A percentile compares a stretch with the other conserved stretches of the same genome.
phyloP scores from a whole-genome alignment of 2,888 invertebrate species.

The Sympetrum striolatum region DNA sequence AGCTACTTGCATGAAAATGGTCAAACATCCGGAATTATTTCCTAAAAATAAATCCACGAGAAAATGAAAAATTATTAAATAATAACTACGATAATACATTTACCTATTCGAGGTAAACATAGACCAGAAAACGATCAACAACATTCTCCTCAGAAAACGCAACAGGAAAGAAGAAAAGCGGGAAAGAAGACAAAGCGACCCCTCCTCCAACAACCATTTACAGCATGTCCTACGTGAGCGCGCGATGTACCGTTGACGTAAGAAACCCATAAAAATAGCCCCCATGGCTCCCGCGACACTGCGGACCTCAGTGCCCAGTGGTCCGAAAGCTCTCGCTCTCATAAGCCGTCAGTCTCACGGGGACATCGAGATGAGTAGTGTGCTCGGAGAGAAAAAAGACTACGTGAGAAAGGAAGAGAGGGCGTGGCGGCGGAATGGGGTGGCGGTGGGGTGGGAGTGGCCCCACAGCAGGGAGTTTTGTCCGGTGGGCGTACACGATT shows the following conservation, averaged over 20 bases:
- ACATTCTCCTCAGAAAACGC: neutral
- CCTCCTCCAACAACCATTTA: neutral
- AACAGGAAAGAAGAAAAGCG: neutral
- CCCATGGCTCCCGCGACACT: neutral
- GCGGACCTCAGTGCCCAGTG: neutral
- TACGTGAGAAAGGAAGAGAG: neutral
- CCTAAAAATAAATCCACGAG: no score
- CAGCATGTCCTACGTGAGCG: neutral
- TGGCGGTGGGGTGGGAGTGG: neutral
- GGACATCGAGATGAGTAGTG: neutral
- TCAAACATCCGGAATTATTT: no score
- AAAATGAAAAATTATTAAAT: no score
- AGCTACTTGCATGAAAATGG: no score
- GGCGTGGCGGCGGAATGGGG: conserved; percentile 11
- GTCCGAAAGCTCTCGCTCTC: neutral
- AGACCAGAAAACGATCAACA: neutral
- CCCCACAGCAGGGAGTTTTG: conserved; percentile 3
- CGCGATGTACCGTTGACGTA: neutral
- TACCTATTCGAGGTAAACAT: no score
- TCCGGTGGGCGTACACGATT: conserved; percentile 21
- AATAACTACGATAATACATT: neutral
- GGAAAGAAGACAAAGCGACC: neutral
- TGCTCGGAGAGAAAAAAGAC: neutral
- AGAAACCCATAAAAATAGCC: neutral
- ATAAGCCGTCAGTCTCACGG: neutral